These are phyloP conservation scores for Pachyrhynchus sulphureomaculatus DNA, from an alignment of 1,140 invertebrate species.

Conservation along the genomic window DNA sequence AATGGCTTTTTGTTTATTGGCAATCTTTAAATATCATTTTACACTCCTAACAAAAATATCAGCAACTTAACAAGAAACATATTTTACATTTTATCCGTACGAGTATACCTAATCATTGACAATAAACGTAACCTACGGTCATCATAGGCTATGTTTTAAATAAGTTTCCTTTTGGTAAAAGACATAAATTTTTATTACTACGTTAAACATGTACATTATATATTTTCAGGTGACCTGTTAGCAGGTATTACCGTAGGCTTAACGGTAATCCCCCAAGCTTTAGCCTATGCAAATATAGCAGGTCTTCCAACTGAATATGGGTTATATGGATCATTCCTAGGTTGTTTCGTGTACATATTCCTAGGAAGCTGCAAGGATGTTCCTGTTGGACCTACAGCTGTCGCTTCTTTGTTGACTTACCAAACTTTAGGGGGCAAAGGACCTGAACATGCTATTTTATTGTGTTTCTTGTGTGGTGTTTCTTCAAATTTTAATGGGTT, in stretches of 20 bases:
- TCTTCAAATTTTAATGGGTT: conserved; percentile 82
- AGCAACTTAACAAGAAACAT: no score
- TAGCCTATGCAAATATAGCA: conserved; percentile 84
- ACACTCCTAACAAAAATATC: no score
- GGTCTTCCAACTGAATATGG: conserved; percentile 81
- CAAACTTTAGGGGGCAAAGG: conserved; percentile 69
- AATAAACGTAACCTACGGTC: no score
- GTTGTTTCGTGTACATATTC: conserved; percentile 87
- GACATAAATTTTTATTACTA: no score
- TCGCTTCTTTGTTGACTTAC: conserved; percentile 77
- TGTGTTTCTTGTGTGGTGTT: conserved; percentile 77
- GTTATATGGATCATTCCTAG: conserved; percentile 88
- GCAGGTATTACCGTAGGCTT: conserved; percentile 85
- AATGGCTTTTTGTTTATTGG: no score
- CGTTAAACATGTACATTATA: no score
- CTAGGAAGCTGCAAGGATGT: conserved; percentile 90
- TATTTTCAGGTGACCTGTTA: conserved; percentile 69
- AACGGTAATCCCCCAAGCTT: conserved; percentile 77
- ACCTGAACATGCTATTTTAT: conserved; percentile 73
- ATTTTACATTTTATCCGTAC: no score
- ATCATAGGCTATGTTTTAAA: no score
- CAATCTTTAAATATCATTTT: no score
- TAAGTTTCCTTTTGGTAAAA: no score
- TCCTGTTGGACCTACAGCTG: conserved; percentile 84
- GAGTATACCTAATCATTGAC: no score